A percentile compares a stretch with the other conserved stretches of the same genome.
Evolutionary conservation across 2,113 vertebrate species (phyloP).

Genomic region (human): GRCh38 chr11:133075501-133076000

Average conservation of each 20-base stretch:
- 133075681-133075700: not conserved
- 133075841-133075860: not conserved
- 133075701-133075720: not conserved
- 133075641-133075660: not conserved
- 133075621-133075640: not conserved
- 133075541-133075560: rapidly evolving
- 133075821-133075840: rapidly evolving
- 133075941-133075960: not conserved
- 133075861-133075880: not conserved
- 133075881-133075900: not conserved
- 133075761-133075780: not conserved
- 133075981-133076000: not conserved
- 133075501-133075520: not conserved
- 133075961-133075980: not conserved
- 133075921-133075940: not conserved
- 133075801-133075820: rapidly evolving
- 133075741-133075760: not conserved
- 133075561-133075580: rapidly evolving
- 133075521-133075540: rapidly evolving
- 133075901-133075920: not conserved
- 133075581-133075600: not conserved
- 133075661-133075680: not conserved
- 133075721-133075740: not conserved
- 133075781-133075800: rapidly evolving
- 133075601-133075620: not conserved